Evolutionary conservation across 2,888 invertebrate species (phyloP), one percentile per base, ranked within the genome.

Genomic region (Caenorhabditis sp.): DNA sequence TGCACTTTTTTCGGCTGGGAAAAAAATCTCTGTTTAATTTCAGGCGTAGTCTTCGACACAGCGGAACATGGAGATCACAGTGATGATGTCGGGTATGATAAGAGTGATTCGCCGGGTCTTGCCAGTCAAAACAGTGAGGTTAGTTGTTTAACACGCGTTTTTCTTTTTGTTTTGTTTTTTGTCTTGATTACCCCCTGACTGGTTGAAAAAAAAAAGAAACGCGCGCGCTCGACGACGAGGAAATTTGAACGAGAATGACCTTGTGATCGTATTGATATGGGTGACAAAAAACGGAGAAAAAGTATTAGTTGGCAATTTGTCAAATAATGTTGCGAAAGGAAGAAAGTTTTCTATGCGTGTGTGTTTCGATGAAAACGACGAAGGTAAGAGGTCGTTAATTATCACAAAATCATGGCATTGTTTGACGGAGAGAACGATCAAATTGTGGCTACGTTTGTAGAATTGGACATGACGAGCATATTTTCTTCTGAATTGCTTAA

Each of bases 101-200:
- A 79, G 60, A 75, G 72, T 55, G 76, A 75, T 36, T 81, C 81
- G 21, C 81, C 81, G 21, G 79, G 81, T 60, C 55, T 74, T 60
- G 77, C 58, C 58, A 76, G 76, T 27, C 79, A 79, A 65, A 75
- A 79, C 62, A 79, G 79, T 23, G 81, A 81, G 73, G 81, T 79
- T 58, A 31, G 71, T 59, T 54, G 1, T 36, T 12, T n/a, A n/a
- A n/a, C n/a, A n/a, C n/a, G n/a, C n/a, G n/a, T 53, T 19, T 53
- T 3, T 21, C 12, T 53, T 53, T 53, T 21, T 53, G 31, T 31
- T 31, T 31, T 31, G n/a, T n/a, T n/a, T n/a, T n/a, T n/a, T n/a
- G n/a, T 14, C 17, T 43, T 10, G 43, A 3, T 17, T 17, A 6
- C 8, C 17, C 43, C 43, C 43, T 43, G 43, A 43, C 43, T 43